Base-by-base conservation (phyloP, 2,797 vertebrate genomes). In the Coilia nasus region DNA sequence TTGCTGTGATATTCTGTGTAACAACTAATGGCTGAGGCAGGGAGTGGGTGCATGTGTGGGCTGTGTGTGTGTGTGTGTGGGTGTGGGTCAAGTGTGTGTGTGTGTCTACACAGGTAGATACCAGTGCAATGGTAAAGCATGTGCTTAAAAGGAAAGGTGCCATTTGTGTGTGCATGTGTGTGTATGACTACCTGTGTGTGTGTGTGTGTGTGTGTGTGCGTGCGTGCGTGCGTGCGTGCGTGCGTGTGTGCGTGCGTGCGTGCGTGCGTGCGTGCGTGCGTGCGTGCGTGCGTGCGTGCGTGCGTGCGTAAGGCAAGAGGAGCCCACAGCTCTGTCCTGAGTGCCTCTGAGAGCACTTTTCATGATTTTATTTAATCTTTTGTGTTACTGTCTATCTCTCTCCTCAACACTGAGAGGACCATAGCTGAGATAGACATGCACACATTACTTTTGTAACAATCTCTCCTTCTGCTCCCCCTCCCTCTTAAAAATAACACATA, bases 191-290 rank as follows among this genome's bases (percentile, higher is more conserved):
- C 14, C 25, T 75, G 67, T 41, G 31, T 21, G 67, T 75, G 67
- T 75, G 67, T 41, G 67, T 41, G 67, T 41, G 67, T 75, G 67
- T 75, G 31, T 75, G 67, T 75, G 67, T 75, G 67, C 35, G 67
- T 75, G 31, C 35, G 15, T 75, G 31, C 19, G 17, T 41, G 31
- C 35, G 31, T 35, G 67, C 3, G 28, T 75, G 67, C 17, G 67
- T 19, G 31, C 17, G 25, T 12, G 31, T 17, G 64, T 31, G 67
- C 17, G 67, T 19, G 67, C 35, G 67, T 75, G 67, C 35, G 31
- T 78, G 71, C 31, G 71, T 41, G 35, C 4, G 35, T 41, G 31
- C 5, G 6, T 11, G 35, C 21, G 35, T 31, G 71, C 44, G 71
- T 78, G 35, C 44, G 7, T 78, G 35, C 21, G 19, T 44, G 31